Conservation (phyloP, 2,113 vertebrate genomes). For the Hippocampus guttulatus region DNA sequence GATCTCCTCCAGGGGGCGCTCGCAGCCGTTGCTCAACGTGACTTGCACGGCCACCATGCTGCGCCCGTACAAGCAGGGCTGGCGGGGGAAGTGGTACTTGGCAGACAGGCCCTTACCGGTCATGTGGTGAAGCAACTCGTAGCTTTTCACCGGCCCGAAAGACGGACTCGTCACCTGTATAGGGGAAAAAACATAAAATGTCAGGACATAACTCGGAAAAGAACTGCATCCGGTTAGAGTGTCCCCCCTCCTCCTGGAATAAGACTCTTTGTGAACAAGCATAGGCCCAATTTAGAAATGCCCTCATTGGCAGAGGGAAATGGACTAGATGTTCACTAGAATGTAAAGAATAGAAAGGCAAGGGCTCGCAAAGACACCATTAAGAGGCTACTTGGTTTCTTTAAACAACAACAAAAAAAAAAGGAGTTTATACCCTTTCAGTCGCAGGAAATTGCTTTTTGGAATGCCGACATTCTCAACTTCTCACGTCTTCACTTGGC, state of each 20-base stretch:
- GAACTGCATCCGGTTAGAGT: constrained; percentile 1
- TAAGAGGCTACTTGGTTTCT: constrained; percentile 7
- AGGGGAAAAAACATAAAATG: background rate
- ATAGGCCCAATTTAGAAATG: constrained; percentile 46
- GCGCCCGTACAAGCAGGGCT: constrained; percentile 79
- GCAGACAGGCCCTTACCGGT: constrained; percentile 89
- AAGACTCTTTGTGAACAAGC: constrained; percentile 41
- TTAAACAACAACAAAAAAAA: background rate
- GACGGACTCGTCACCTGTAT: constrained; percentile 77
- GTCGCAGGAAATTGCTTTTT: constrained; percentile 44
- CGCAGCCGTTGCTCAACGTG: constrained; percentile 80
- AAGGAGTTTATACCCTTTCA: constrained; percentile 60
- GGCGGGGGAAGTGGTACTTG: constrained; percentile 85
- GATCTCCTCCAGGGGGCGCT: constrained; percentile 82
- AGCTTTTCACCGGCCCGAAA: constrained; percentile 78
- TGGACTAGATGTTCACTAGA: constrained; percentile 37
- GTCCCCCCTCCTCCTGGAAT: background rate
- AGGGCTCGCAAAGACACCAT: constrained; percentile 10
- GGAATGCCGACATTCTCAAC: background rate
- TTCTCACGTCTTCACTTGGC: background rate
- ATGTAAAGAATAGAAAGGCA: constrained; percentile 63
- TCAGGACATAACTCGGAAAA: background rate
- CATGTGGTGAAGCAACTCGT: constrained; percentile 91
- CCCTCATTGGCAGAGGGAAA: constrained; percentile 52
- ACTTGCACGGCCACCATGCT: constrained; percentile 87